Evolutionary conservation across 1,140 invertebrate genomes (phyloP), one percentile per base, ranked within the genome.

Genomic region (Hyles vespertilio): DNA sequence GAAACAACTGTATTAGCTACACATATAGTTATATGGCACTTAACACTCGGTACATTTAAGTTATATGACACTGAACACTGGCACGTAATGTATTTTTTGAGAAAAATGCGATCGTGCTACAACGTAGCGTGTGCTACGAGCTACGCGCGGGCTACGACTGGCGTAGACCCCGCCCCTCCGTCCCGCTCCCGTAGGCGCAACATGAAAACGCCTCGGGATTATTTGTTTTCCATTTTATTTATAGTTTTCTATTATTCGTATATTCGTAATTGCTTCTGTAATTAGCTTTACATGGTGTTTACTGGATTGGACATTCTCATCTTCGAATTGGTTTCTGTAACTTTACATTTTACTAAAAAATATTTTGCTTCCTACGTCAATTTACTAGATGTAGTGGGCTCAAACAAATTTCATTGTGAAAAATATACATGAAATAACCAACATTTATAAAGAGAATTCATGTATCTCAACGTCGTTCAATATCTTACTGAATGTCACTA

Each of bases 61-160:
- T 40, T 40, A 62, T 68, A 66, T 68, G 60, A 62, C 59, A 69
- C 52, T 56, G 32, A 63, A 44, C 46, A 65, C 56, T 50, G 45
- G 46, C 54, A 47, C 56, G 48, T 45, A 58, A 52, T 58, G 45
- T 58, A 53, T 56, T 56, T 51, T 53, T 59, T 49, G 57, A 54
- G 44, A 52, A 34, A 58, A 51, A n/a, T 44, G 51, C 22, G 49
- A 44, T 49, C 50, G 53, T 40, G 48, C 52, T 22, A 58, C 68
- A 65, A 53, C 82, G 81, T 81, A 81, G 81, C 81, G 75, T 56
- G 67, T 67, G 76, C 76, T 76, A 75, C 73, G 76, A 60, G 69
- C 77, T 81, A 84, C 81, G 79, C 74, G 72, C 74, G 72, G 62
- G 69, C 72, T 77, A 75, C 69, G 75, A 87, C 84, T 87, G 82